phyloP scores from a whole-genome alignment of 2,888 invertebrate species.

The Macropis europaea region DNA sequence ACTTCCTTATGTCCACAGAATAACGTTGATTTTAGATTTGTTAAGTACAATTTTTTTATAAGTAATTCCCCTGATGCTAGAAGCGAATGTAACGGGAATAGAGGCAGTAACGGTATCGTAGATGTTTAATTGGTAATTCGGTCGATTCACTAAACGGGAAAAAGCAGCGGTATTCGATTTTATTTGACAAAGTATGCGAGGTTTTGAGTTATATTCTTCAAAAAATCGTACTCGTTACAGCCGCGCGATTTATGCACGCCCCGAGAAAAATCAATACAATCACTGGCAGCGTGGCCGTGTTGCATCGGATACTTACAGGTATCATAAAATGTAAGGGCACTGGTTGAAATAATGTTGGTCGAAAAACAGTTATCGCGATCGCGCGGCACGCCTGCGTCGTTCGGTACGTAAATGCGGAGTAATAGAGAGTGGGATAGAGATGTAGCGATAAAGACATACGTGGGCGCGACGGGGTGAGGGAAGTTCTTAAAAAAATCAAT shows the following conservation, averaged over 20 bases:
- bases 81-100: too few relatives aligned
- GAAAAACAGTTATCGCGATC: conserved; percentile 29
- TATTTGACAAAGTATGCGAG: neutral
- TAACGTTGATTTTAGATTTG: neutral
- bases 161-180: neutral
- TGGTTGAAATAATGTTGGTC: conserved; percentile 34
- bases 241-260: conserved; percentile 28
- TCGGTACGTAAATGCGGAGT: conserved; percentile 14
- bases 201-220: neutral
- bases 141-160: neutral
- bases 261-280: conserved; percentile 39
- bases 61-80: neutral
- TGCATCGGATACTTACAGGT: conserved; percentile 34
- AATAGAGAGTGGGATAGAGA: conserved; percentile 3
- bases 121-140: neutral
- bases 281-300: conserved; percentile 11
- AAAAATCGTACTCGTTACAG: neutral
- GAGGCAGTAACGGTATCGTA: neutral
- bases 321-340: conserved; percentile 14
- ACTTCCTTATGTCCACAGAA: neutral
- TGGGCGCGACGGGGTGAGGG: conserved; percentile 7
- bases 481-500: conserved; percentile 57
- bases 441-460: conserved; percentile 29
- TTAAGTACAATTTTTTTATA: neutral
- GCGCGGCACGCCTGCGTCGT: conserved; percentile 47